Evolutionary conservation across 2,888 invertebrate genomes (phyloP).

Genomic region (Folsomia candida): DNA sequence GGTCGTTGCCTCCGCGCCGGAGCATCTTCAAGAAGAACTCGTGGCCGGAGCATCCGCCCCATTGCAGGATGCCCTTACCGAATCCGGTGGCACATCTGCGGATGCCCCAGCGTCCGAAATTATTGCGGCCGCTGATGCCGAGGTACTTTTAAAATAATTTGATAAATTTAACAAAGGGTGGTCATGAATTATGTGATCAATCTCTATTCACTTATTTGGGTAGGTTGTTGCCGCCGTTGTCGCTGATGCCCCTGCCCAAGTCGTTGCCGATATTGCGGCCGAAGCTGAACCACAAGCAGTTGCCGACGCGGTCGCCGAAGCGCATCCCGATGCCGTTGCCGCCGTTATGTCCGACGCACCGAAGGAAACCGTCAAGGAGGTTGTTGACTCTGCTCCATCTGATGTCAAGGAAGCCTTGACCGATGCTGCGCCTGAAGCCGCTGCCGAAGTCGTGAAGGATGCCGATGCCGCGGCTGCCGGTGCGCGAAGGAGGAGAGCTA

Average conservation of each 20-base stretch:
- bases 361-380: background rate
- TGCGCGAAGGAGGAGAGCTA: background rate
- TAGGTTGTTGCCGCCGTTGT: background rate
- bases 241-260: background rate
- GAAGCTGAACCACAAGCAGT: background rate
- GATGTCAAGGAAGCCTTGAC: background rate
- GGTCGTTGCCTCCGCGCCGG: background rate
- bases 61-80: background rate
- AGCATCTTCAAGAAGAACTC: background rate
- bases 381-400: background rate
- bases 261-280: background rate
- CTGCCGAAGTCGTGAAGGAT: background rate
- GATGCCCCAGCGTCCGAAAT: background rate
- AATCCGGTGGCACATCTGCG: background rate
- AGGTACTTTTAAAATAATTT: too few species aligned
- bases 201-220: too few species aligned
- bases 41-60: background rate
- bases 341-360: background rate
- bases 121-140: background rate
- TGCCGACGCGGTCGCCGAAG: background rate
- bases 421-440: background rate
- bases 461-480: background rate
- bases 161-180: too few species aligned
- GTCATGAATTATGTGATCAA: too few species aligned
- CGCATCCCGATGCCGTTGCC: background rate